Percentiles rank a stretch among this genome's conserved stretches.
Evolutionary conservation across 2,113 vertebrate genomes (phyloP).

Genomic region (Podilymbus podiceps): DNA sequence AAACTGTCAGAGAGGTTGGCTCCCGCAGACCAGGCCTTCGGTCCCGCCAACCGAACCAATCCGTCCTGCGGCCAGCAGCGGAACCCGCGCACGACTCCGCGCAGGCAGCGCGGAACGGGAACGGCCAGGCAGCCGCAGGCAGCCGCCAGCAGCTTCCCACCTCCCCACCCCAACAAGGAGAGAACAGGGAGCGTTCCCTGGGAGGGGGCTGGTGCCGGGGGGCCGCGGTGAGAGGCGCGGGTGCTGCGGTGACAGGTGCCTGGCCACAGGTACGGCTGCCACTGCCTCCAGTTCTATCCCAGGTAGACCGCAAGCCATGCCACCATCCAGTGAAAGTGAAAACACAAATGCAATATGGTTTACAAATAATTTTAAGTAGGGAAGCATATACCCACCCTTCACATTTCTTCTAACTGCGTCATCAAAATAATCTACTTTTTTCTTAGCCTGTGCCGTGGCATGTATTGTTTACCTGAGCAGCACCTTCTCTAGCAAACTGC

Average conservation of each 20-base stretch:
- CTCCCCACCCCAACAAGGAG: too few relatives aligned
- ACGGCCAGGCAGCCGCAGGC: background rate
- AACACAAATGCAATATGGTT: rapidly evolving
- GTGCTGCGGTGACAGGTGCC: background rate
- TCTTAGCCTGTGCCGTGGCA: rapidly evolving
- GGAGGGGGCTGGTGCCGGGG: background rate
- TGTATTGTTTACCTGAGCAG: rapidly evolving
- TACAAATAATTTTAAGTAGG: background rate
- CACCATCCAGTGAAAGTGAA: background rate
- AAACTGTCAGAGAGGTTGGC: background rate
- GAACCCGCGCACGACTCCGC: background rate
- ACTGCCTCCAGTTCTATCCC: rapidly evolving
- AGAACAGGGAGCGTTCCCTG: rapidly evolving
- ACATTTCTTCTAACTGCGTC: background rate
- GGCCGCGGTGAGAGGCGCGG: background rate
- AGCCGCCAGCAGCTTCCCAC: background rate
- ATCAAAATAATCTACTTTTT: rapidly evolving
- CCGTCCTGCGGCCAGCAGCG: background rate
- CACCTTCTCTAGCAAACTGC: background rate
- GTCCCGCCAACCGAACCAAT: too few relatives aligned
- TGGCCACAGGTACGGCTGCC: rapidly evolving
- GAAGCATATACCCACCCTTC: background rate
- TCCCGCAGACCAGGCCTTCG: too few relatives aligned
- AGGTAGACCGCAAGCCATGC: rapidly evolving
- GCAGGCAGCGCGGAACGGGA: background rate